A percentile compares a stretch with the other conserved stretches of the same genome.
Conservation (phyloP, 2,888 invertebrate species). For the Agrenia bidenticulata region DNA sequence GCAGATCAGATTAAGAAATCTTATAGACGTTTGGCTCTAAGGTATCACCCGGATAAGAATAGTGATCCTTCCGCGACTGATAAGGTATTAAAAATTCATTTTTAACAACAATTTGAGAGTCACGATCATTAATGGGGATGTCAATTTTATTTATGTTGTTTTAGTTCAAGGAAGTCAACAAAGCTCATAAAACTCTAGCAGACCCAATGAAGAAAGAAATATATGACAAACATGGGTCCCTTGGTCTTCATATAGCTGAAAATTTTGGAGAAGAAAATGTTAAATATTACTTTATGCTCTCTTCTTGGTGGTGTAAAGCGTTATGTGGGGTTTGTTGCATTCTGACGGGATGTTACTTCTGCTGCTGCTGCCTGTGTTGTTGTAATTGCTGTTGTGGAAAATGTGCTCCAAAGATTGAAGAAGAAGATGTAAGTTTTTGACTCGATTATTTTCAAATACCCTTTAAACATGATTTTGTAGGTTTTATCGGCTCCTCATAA, state of each 20-base stretch:
- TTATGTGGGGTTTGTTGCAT: conserved; percentile 35
- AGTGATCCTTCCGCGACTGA: conserved; percentile 32
- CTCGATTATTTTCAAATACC: background rate
- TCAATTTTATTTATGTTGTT: conserved; percentile 3
- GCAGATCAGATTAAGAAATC: conserved; percentile 34
- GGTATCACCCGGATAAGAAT: conserved; percentile 45
- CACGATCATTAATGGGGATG: too few species aligned
- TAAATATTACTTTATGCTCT: conserved; percentile 39
- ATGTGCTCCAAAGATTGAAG: conserved; percentile 35
- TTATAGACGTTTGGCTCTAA: conserved; percentile 39
- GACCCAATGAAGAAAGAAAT: conserved; percentile 39
- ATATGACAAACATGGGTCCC: conserved; percentile 38
- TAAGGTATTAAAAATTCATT: conserved; percentile 26
- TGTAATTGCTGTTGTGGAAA: conserved; percentile 40
- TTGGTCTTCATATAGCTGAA: conserved; percentile 39
- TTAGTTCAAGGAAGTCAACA: conserved; percentile 41
- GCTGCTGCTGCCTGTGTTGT: conserved; percentile 38
- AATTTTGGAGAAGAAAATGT: conserved; percentile 42
- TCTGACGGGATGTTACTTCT: conserved; percentile 36
- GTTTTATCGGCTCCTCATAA: too few species aligned
- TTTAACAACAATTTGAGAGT: too few species aligned
- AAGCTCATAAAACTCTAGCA: conserved; percentile 36
- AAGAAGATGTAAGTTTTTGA: conserved; percentile 34
- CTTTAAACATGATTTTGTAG: background rate
- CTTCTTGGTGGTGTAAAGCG: conserved; percentile 43